phyloP scores from a whole-genome alignment of 2,888 invertebrate genomes.

The Dexiosoma caninum region DNA sequence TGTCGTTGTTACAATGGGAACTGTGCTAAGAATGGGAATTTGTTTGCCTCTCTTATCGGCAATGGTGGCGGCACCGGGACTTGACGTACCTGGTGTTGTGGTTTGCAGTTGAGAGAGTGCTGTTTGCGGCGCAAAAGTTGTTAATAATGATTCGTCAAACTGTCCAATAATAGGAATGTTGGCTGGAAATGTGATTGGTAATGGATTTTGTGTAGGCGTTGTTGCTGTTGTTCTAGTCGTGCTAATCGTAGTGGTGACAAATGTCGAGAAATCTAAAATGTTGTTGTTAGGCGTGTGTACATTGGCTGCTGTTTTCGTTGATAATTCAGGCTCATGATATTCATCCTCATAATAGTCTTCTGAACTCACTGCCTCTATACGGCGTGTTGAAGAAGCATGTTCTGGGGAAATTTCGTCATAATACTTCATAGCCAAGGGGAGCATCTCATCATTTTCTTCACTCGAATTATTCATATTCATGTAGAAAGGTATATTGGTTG shows the following conservation, averaged over 20 bases:
- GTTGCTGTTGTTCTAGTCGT: slow-evolving; percentile 6
- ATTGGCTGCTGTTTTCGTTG: slow-evolving; percentile 42
- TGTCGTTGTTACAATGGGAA: slow-evolving; percentile 24
- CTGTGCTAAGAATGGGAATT: slow-evolving; percentile 47
- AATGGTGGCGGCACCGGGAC: slow-evolving; percentile 37
- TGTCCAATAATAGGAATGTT: slow-evolving; percentile 26
- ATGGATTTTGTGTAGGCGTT: slow-evolving; percentile 15
- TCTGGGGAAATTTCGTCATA: slow-evolving; percentile 61
- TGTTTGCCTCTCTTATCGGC: slow-evolving; percentile 63
- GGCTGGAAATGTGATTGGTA: neutral
- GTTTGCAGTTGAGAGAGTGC: neutral
- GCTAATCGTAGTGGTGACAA: slow-evolving; percentile 12
- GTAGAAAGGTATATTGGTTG: neutral
- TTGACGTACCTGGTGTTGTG: slow-evolving; percentile 32
- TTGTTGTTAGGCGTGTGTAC: neutral
- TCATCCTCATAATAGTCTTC: slow-evolving; percentile 74
- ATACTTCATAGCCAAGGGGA: slow-evolving; percentile 64
- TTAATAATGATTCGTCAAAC: slow-evolving; percentile 26
- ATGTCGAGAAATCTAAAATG: slow-evolving; percentile 40
- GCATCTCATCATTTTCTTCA: slow-evolving; percentile 51
- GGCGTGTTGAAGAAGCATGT: slow-evolving; percentile 52
- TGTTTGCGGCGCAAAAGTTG: slow-evolving; percentile 56
- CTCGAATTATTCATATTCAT: slow-evolving; percentile 3
- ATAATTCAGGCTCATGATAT: slow-evolving; percentile 62
- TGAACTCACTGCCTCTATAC: slow-evolving; percentile 62